Evolutionary conservation across 2,113 vertebrate genomes (phyloP).

Genomic region (Hymenochirus boettgeri): DNA sequence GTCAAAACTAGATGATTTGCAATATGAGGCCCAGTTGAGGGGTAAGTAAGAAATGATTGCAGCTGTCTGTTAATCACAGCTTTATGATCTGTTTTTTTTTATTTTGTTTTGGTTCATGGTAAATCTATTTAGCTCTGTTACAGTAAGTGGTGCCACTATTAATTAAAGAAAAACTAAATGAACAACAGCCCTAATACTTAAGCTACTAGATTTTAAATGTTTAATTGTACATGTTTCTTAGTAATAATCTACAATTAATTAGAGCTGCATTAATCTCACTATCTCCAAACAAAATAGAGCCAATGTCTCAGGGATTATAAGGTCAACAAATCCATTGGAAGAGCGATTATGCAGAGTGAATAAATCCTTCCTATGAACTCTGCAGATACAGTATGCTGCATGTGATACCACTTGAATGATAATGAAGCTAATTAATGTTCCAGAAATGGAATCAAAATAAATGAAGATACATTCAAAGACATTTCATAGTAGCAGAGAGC

Average conservation of each 20-base stretch:
- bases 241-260: slow-evolving; percentile 28
- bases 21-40: too few relatives aligned
- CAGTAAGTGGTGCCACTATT: neutral
- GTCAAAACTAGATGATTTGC: too few relatives aligned
- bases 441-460: slow-evolving; percentile 30
- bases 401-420: slow-evolving; percentile 30
- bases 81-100: neutral
- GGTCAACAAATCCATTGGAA: slow-evolving; percentile 35
- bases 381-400: slow-evolving; percentile 21
- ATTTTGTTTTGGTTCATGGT: neutral
- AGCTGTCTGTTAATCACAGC: too few relatives aligned
- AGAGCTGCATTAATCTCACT: slow-evolving; percentile 11
- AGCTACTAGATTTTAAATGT: neutral
- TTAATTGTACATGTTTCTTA: slow-evolving; percentile 13
- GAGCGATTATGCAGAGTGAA: slow-evolving; percentile 32
- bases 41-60: too few relatives aligned
- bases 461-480: slow-evolving; percentile 29
- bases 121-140: neutral
- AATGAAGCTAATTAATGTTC: slow-evolving; percentile 40
- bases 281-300: slow-evolving; percentile 14
- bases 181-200: neutral
- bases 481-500: slow-evolving; percentile 27
- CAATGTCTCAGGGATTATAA: slow-evolving; percentile 31
- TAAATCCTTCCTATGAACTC: slow-evolving; percentile 38
- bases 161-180: neutral